Evolutionary conservation across 1,140 invertebrate genomes (phyloP), one percentile per base, ranked within the genome.

Genomic region (Caerostris extrusa): DNA sequence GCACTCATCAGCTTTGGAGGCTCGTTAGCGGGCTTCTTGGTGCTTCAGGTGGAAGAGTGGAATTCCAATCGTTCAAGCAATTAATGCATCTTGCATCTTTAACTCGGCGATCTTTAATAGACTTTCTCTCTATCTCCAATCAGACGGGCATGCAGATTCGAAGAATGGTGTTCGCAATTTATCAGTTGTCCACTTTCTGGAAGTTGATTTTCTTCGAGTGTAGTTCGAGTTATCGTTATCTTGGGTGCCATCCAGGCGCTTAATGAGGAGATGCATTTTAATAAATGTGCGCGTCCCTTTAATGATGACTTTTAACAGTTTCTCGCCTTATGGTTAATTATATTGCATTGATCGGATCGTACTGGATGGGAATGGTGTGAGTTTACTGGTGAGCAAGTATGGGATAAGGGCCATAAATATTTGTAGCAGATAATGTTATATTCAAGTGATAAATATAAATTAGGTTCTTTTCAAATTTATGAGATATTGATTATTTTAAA

Each of bases 51-150:
- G n/a, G n/a, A n/a, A n/a, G n/a, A n/a, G 86, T 61, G n/a, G 34
- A 34, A 17, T 34, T 88, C 61, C 53, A 67, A 88, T 67, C 50
- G 86, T 55, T 67, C 10, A 5, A 67, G 55, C 67, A 77, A 90
- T 90, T 90, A 90, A 90, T 77, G 88, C 67, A 19, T 67, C 17
- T 67, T 88, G 86, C 86, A 57, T 71, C 64, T n/a, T n/a, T 71
- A 85, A 10, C 55, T 69, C n/a, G 7, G 67, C 14, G 56, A 77
- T 90, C 88, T 90, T 90, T 90, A 90, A 90, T 90, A 67, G 88
- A 90, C 88, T 90, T 90, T 58, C 64, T 5, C 67, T 67, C n/a
- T n/a, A 77, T 88, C 57, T 61, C 8, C 58, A 64, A 64, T 64
- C 61, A 55, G 86, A 53, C 53, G n/a, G 7, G 7, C 60, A 14